These are phyloP conservation scores for Callosobruchus maculatus DNA, from an alignment of 2,888 invertebrate genomes.

Conservation along the genomic window DNA sequence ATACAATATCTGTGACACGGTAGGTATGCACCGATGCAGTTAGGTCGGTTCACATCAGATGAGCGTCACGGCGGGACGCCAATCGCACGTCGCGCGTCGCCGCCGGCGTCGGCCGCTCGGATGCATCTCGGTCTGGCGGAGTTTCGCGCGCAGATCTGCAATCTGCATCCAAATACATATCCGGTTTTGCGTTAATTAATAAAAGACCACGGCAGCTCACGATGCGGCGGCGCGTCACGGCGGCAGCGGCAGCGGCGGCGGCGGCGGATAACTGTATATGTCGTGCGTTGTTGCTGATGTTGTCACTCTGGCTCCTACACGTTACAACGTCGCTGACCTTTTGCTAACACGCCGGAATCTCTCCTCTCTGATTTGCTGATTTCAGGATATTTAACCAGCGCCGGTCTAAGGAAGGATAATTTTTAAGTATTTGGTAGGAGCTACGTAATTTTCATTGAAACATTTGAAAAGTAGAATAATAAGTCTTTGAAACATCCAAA, in stretches of 20 bases:
- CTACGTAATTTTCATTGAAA: too few relatives aligned
- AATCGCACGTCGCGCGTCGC: background rate
- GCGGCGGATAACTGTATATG: background rate
- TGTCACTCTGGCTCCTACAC: background rate
- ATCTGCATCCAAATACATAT: background rate
- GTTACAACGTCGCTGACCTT: background rate
- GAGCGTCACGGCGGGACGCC: background rate
- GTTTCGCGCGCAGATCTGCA: background rate
- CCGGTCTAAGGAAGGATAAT: too few relatives aligned
- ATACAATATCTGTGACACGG: background rate
- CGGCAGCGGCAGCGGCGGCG: background rate
- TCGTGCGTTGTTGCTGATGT: background rate
- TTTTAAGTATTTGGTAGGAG: too few relatives aligned
- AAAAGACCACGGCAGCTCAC: background rate
- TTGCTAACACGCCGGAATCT: background rate
- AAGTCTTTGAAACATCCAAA: too few relatives aligned
- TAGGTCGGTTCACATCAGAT: background rate
- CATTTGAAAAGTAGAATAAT: too few relatives aligned
- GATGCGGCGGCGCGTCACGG: too few relatives aligned
- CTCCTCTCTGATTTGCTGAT: background rate
- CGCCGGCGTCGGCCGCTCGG: too few relatives aligned
- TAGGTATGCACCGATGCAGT: background rate
- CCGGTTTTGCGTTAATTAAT: background rate
- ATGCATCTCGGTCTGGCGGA: background rate
- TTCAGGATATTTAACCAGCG: background rate